Conservation (phyloP, 2,888 invertebrate species). For the Gymnocheta viridis region DNA sequence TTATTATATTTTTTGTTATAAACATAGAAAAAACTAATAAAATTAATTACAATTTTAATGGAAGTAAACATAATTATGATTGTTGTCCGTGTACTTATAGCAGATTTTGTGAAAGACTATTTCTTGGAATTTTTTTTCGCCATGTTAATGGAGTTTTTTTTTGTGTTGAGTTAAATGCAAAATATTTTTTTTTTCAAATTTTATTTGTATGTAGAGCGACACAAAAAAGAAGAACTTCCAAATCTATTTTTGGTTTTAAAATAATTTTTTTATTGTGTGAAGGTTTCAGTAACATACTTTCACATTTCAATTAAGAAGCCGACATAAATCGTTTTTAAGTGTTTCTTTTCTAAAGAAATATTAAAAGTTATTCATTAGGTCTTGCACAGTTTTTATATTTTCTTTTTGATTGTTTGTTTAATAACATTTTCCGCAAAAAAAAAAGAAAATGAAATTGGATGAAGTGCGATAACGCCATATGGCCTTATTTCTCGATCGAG, state of each 20-base stretch:
- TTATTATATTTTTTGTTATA: neutral
- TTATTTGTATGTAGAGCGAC: neutral
- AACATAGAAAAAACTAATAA: neutral
- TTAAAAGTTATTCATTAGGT: neutral
- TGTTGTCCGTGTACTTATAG: neutral
- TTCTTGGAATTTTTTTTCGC: neutral
- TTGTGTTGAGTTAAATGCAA: neutral
- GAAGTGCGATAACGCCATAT: too few relatives aligned
- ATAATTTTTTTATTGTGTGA: neutral
- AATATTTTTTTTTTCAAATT: neutral
- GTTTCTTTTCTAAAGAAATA: neutral
- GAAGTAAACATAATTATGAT: neutral
- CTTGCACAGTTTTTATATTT: neutral
- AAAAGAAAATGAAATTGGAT: too few relatives aligned
- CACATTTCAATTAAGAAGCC: conserved; percentile 49
- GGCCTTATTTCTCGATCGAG: too few relatives aligned
- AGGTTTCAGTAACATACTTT: conserved; percentile 43
- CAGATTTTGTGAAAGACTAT: conserved; percentile 1
- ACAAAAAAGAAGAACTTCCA: neutral
- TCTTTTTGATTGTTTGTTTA: too few relatives aligned
- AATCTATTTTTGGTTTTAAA: neutral
- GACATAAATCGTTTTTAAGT: conserved; percentile 10
- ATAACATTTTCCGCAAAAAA: too few relatives aligned
- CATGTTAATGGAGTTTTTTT: conserved; percentile 18
- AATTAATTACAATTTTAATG: neutral